phyloP scores from a whole-genome alignment of 2,888 invertebrate species.

The Teleiodes luculella region DNA sequence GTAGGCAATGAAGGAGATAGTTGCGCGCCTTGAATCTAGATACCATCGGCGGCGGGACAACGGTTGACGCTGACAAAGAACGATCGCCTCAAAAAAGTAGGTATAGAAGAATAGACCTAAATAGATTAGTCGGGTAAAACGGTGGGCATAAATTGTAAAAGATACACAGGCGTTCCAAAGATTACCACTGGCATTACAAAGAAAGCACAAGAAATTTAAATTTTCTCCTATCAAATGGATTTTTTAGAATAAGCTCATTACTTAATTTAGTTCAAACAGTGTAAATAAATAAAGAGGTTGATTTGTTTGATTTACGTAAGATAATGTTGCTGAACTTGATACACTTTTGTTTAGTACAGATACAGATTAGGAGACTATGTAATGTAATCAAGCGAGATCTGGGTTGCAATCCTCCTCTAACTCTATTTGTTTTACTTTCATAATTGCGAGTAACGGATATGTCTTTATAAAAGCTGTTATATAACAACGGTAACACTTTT shows the following conservation, averaged over 20 bases:
- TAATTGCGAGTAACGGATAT: slow-evolving; percentile 1
- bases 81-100: neutral
- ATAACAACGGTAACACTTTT: neutral
- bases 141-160: no score
- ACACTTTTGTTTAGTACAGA: neutral
- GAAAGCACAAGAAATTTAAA: no score
- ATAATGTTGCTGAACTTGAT: slow-evolving; percentile 8
- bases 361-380: neutral
- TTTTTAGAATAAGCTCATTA: no score
- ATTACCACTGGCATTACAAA: no score
- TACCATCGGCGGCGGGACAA: slow-evolving; percentile 36
- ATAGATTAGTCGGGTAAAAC: no score
- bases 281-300: neutral
- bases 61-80: slow-evolving; percentile 31
- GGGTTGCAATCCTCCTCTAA: slow-evolving; percentile 2
- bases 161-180: no score
- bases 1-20: slow-evolving; percentile 56
- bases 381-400: slow-evolving; percentile 4
- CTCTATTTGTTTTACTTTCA: slow-evolving; percentile 3
- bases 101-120: neutral
- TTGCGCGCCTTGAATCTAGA: slow-evolving; percentile 46
- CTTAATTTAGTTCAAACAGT: no score
- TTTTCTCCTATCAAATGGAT: no score
- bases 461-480: slow-evolving; percentile 7
- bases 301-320: slow-evolving; percentile 8